Evolutionary conservation across 2,113 vertebrate species (phyloP).

Genomic region (Sciurus niger): DNA sequence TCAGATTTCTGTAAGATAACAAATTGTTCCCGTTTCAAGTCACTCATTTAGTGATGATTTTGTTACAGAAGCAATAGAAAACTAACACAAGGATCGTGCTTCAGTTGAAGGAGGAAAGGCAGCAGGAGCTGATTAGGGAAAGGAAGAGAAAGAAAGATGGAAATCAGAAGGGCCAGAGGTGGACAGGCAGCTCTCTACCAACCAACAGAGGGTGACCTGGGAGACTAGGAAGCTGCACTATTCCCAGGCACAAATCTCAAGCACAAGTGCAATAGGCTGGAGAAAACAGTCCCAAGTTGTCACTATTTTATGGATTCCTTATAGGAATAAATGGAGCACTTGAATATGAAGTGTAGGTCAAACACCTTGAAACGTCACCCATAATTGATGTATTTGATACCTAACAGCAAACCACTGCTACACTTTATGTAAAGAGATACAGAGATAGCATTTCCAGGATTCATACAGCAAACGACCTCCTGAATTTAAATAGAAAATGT

Average conservation of each 20-base stretch:
- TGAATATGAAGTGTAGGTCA: background rate
- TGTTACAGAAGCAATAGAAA: background rate
- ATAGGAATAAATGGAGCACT: background rate
- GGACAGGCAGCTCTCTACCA: background rate
- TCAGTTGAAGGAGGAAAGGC: background rate
- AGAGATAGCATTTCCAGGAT: background rate
- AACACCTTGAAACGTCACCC: no score
- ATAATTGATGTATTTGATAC: background rate
- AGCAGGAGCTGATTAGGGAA: background rate
- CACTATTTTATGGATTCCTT: background rate
- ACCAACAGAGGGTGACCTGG: background rate
- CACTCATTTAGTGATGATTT: no score
- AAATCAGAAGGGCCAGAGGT: background rate
- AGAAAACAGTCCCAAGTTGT: background rate
- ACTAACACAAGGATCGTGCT: no score
- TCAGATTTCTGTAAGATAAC: no score
- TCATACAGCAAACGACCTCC: no score
- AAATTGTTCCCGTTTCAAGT: no score
- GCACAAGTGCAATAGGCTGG: background rate
- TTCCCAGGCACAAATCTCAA: background rate
- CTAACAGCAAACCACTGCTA: background rate
- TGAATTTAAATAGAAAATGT: background rate
- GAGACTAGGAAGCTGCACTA: background rate
- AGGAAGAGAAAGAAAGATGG: background rate
- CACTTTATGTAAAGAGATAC: background rate